Conservation (phyloP, 2,797 vertebrate genomes). For the Pseudomugil tenellus region DNA sequence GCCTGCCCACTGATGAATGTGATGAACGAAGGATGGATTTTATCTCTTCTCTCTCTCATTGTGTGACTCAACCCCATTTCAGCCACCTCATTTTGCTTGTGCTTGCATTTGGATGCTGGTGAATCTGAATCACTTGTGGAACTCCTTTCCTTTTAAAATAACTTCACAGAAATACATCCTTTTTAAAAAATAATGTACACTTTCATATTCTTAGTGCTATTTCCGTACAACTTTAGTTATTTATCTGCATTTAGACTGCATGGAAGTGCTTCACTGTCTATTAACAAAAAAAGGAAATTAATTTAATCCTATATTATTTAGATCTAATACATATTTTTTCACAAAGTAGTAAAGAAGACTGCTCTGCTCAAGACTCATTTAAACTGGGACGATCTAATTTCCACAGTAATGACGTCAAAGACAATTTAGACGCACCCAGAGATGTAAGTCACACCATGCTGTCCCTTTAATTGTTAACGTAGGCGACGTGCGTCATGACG, state of each 20-base stretch:
- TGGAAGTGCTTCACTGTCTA: too few relatives aligned
- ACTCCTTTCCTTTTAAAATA: background rate
- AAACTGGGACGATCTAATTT: background rate
- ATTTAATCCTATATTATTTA: too few relatives aligned
- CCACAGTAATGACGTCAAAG: slow-evolving; percentile 15
- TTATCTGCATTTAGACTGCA: too few relatives aligned
- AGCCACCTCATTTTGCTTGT: background rate
- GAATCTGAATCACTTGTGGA: slow-evolving; percentile 8
- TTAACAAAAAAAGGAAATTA: too few relatives aligned
- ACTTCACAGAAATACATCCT: background rate
- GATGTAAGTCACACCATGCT: background rate
- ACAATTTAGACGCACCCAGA: background rate
- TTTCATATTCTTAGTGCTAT: too few relatives aligned
- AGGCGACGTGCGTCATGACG: slow-evolving; percentile 56
- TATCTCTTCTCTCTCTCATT: background rate
- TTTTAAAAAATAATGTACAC: too few relatives aligned
- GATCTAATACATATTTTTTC: background rate
- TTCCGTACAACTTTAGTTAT: background rate
- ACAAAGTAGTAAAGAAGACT: background rate
- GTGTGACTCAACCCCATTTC: slow-evolving; percentile 9
- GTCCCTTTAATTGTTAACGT: slow-evolving; percentile 60
- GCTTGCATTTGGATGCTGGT: background rate
- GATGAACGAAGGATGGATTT: slow-evolving; percentile 36
- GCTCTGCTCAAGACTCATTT: background rate
- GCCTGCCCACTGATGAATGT: slow-evolving; percentile 50